Conservation (phyloP, 2,113 vertebrate species). For the Condylura cristata region DNA sequence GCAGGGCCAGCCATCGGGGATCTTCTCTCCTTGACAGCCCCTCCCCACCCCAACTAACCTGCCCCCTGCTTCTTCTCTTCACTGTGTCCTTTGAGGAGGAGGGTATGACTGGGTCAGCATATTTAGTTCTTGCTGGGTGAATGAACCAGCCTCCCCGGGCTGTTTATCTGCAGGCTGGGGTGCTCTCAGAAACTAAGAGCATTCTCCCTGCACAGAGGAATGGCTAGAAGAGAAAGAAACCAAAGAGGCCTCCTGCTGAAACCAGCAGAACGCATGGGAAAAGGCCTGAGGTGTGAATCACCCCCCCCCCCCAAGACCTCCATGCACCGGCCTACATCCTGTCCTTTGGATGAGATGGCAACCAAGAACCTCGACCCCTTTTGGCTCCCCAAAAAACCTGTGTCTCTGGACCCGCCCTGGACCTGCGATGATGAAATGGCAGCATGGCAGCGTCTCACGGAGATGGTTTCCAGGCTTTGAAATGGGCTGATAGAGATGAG, state of each 20-base stretch:
- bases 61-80: neutral
- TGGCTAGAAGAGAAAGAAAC: neutral
- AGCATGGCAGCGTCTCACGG: conserved; percentile 74
- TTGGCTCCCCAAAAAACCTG: neutral
- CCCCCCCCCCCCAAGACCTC: neutral
- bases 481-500: conserved; percentile 80
- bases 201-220: neutral
- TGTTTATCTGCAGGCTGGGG: neutral
- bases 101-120: neutral
- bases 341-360: neutral
- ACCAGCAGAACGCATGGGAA: neutral
- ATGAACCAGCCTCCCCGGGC: neutral
- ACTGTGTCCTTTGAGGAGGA: neutral
- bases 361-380: neutral
- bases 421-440: conserved; percentile 79
- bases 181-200: conserved; percentile 2
- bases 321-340: fast-evolving
- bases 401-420: conserved; percentile 56
- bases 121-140: neutral
- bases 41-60: neutral
- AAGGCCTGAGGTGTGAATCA: neutral
- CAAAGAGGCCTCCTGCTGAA: neutral
- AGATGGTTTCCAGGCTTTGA: conserved; percentile 82
- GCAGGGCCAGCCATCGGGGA: neutral
- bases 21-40: neutral